These are phyloP conservation scores for Tympanoctomys barrerae DNA, from an alignment of 2,797 vertebrate species.

Conservation along the genomic window DNA sequence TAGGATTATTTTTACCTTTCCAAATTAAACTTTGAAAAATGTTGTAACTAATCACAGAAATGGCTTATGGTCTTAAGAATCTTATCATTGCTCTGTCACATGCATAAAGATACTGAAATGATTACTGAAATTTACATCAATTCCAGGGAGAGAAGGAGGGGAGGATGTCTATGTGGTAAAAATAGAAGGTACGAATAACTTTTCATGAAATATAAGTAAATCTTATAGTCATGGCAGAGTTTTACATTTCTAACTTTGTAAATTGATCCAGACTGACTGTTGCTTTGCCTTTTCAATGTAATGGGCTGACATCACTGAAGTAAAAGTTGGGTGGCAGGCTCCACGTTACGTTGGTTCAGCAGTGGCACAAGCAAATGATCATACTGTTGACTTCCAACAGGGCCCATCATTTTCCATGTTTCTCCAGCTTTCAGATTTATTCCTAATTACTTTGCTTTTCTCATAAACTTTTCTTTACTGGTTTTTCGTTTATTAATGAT, in stretches of 20 bases:
- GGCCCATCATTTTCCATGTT: not conserved
- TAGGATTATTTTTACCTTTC: constrained; percentile 13
- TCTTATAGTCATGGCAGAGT: constrained; percentile 13
- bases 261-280: not conserved
- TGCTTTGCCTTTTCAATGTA: not conserved
- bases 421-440: not conserved
- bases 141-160: not conserved
- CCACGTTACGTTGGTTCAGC: not conserved
- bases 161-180: not conserved
- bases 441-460: not conserved
- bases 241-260: not conserved
- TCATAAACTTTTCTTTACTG: not conserved
- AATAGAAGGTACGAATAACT: not conserved
- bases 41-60: constrained; percentile 32
- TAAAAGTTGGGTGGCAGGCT: not conserved
- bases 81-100: not conserved
- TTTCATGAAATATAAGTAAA: not conserved
- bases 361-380: not conserved
- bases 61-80: not conserved
- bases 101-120: not conserved
- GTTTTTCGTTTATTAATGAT: not conserved
- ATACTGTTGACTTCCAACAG: not conserved
- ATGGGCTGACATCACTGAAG: not conserved
- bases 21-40: constrained; percentile 51
- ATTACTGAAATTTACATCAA: not conserved